These are phyloP conservation scores for Ridgeia piscesae DNA, from an alignment of 1,140 invertebrate genomes.

Conservation along the genomic window DNA sequence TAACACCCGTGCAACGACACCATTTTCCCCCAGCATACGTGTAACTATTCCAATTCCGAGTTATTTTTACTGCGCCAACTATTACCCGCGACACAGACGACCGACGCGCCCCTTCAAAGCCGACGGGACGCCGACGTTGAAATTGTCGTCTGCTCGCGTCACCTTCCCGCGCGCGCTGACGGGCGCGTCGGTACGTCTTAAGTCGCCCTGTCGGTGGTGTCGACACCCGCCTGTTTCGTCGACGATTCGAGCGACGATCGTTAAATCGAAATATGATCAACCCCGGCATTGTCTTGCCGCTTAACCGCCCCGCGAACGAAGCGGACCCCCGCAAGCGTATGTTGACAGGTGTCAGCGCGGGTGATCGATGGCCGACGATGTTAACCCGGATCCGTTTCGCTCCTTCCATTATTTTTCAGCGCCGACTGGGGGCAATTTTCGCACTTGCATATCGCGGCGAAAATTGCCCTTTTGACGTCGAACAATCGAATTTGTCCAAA, in stretches of 20 bases:
- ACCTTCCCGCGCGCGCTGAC: not conserved
- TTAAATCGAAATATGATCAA: not conserved
- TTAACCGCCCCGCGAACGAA: not conserved
- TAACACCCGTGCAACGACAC: not conserved
- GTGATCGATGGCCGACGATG: not conserved
- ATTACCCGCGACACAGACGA: not conserved
- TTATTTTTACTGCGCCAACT: not conserved
- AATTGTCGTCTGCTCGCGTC: not conserved
- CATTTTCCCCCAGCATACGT: not conserved
- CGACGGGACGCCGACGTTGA: not conserved
- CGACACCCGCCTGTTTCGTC: not conserved
- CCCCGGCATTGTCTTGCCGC: not conserved
- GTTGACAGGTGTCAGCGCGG: not conserved
- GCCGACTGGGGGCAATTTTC: not conserved
- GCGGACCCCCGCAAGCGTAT: not conserved
- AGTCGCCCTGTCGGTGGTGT: not conserved
- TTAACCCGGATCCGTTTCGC: not conserved
- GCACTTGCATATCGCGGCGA: not conserved
- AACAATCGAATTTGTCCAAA: constrained; percentile 1
- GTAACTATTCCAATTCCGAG: not conserved
- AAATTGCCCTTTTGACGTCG: not conserved
- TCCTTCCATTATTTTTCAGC: not conserved
- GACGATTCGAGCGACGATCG: not conserved
- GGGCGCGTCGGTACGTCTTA: not conserved
- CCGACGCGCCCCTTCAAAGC: not conserved